phyloP scores from a whole-genome alignment of 1,140 invertebrate genomes.

The Polypedilum pembai region DNA sequence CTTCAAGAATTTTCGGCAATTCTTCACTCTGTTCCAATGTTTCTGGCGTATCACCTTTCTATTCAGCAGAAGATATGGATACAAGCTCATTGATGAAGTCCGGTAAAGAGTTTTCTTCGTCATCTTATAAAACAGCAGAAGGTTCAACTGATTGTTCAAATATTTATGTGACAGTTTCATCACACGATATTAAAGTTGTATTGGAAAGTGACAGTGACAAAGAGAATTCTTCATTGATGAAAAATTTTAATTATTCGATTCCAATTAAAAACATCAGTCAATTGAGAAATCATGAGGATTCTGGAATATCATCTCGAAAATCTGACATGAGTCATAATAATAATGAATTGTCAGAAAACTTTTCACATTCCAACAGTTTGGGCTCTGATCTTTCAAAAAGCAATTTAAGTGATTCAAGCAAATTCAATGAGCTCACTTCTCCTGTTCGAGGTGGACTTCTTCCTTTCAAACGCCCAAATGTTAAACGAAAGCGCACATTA shows the following conservation, averaged over 20 bases:
- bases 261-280: conserved; percentile 14
- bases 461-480: conserved; percentile 42
- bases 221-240: background rate
- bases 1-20: background rate
- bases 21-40: conserved; percentile 35
- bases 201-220: background rate
- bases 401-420: conserved; percentile 37
- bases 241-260: conserved; percentile 5
- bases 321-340: conserved; percentile 38
- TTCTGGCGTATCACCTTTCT: conserved; percentile 46
- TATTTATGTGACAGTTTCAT: conserved; percentile 7
- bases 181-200: background rate
- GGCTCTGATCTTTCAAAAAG: conserved; percentile 38
- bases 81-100: conserved; percentile 34
- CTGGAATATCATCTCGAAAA: conserved; percentile 42
- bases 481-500: conserved; percentile 51
- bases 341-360: conserved; percentile 34
- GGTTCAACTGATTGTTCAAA: background rate
- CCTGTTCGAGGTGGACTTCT: conserved; percentile 40
- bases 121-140: background rate
- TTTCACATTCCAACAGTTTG: background rate
- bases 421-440: conserved; percentile 33
- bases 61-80: conserved; percentile 45
- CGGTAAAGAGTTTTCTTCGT: background rate
- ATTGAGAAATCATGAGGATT: conserved; percentile 39